phyloP scores from a whole-genome alignment of 1,140 invertebrate genomes.

The Drosophila burlai region DNA sequence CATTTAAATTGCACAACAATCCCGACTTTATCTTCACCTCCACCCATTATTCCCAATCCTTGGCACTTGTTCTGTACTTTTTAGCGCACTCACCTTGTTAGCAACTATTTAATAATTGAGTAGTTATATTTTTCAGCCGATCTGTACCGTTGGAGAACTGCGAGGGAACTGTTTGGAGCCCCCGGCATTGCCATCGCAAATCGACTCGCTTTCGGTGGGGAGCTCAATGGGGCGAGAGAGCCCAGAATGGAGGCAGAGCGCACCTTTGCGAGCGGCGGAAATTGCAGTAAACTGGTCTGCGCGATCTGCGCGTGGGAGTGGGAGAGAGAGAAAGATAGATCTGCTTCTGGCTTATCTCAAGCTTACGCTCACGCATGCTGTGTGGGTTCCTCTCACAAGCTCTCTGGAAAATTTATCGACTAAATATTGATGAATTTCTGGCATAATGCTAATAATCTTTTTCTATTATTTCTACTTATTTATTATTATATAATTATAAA shows the following conservation, averaged over 20 bases:
- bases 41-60: conserved; percentile 9
- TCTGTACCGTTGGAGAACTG: conserved; percentile 64
- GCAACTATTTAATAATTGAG: conserved; percentile 52
- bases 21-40: conserved; percentile 24
- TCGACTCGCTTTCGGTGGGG: conserved; percentile 43
- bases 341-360: conserved; percentile 9
- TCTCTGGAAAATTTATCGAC: not conserved
- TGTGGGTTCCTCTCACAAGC: not conserved
- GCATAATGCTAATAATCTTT: not conserved
- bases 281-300: conserved; percentile 29
- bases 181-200: conserved; percentile 52
- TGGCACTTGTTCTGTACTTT: conserved; percentile 25
- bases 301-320: conserved; percentile 26
- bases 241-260: conserved; percentile 11
- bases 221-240: conserved; percentile 14
- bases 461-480: not conserved
- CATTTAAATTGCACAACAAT: conserved; percentile 10
- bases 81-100: conserved; percentile 62
- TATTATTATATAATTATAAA: not conserved
- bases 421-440: not conserved
- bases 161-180: conserved; percentile 57
- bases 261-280: conserved; percentile 16
- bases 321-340: not conserved
- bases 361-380: conserved; percentile 11
- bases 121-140: conserved; percentile 36